Evolutionary conservation across 2,888 invertebrate species (phyloP).

Genomic region (Drosophila suboccidentalis): DNA sequence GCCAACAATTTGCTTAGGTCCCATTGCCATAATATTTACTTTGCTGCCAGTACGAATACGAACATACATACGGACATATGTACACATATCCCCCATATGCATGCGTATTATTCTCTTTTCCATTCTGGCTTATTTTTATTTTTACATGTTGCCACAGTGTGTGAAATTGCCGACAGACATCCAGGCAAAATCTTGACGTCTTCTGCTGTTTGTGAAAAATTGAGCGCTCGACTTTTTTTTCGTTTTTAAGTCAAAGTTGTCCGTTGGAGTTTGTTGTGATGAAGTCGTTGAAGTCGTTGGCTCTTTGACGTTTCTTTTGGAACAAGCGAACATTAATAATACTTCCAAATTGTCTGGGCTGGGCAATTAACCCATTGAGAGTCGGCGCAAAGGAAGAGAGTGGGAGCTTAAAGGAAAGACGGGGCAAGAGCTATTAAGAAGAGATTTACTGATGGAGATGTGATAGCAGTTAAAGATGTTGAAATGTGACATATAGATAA

Average conservation of each 20-base stretch:
- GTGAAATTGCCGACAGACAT: conserved; percentile 68
- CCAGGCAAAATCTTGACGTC: conserved; percentile 38
- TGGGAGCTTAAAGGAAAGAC: background rate
- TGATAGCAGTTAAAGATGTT: background rate
- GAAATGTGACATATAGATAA: background rate
- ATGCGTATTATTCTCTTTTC: background rate
- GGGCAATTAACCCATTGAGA: conserved; percentile 53
- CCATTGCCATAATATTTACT: conserved; percentile 19
- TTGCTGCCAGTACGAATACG: background rate
- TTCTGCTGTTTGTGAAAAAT: conserved; percentile 41
- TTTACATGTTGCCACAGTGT: conserved; percentile 62
- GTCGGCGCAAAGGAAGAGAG: background rate
- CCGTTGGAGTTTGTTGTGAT: conserved; percentile 9
- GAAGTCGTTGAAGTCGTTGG: conserved; percentile 24
- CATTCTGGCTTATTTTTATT: conserved; percentile 33
- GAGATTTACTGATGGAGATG: background rate
- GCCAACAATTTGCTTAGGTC: conserved; percentile 67
- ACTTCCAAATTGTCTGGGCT: conserved; percentile 37
- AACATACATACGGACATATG: background rate
- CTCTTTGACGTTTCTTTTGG: conserved; percentile 50
- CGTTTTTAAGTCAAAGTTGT: conserved; percentile 31
- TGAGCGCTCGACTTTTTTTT: conserved; percentile 26
- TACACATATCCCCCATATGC: conserved; percentile 4
- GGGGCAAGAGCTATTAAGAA: background rate
- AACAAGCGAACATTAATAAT: conserved; percentile 49